These are phyloP conservation scores for Picus viridis DNA, from an alignment of 2,797 vertebrate genomes.

Conservation along the genomic window DNA sequence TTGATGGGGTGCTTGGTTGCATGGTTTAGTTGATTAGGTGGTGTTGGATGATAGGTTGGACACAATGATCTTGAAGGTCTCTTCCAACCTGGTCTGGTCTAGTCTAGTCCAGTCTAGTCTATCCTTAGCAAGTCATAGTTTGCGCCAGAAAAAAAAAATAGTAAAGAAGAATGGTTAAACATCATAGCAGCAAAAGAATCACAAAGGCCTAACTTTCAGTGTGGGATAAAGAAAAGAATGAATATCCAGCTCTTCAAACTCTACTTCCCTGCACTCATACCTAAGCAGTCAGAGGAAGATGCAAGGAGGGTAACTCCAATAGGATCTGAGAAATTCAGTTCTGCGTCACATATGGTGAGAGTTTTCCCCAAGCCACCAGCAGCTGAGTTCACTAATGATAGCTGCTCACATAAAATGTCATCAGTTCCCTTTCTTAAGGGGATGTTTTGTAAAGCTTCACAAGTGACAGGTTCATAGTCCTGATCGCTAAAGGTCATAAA, in stretches of 20 bases:
- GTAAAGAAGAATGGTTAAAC: neutral
- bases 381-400: neutral
- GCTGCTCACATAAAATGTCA: conserved; percentile 22
- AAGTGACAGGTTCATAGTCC: conserved; percentile 35
- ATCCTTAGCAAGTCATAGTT: neutral
- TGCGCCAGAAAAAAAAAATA: neutral
- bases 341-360: accelerated
- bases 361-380: neutral
- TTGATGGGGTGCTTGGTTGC: no score
- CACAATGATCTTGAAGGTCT: no score
- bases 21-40: no score
- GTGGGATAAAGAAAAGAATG: accelerated
- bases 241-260: neutral
- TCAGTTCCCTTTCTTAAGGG: neutral
- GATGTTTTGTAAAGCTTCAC: conserved; percentile 49
- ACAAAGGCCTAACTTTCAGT: neutral
- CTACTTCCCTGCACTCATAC: neutral
- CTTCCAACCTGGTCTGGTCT: no score
- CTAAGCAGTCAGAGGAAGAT: neutral
- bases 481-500: conserved; percentile 43
- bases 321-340: neutral
- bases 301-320: neutral
- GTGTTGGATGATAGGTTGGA: no score
- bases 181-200: neutral
- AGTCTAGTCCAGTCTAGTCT: no score